Percentiles rank a stretch among this genome's conserved stretches.
Conservation (phyloP, 1,140 invertebrate genomes). For the Hypsibius dujardini region DNA sequence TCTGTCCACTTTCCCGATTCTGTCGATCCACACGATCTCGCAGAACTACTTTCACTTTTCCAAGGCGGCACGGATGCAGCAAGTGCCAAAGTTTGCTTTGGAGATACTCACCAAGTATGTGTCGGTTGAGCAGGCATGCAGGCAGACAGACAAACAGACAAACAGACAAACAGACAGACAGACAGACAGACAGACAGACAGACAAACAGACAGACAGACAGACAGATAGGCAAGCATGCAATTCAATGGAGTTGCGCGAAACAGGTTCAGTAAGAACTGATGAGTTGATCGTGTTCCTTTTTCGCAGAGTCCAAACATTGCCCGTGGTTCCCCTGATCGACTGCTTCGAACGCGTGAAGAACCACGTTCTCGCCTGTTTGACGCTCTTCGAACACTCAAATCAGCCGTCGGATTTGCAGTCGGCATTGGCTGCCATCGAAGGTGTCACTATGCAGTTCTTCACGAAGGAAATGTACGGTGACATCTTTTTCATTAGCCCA, state of each 20-base stretch:
- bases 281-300: not conserved
- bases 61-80: not conserved
- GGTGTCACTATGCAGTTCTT: conserved; percentile 87
- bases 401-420: conserved; percentile 59
- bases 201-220: no score
- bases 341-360: conserved; percentile 53
- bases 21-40: conserved; percentile 15
- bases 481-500: no score
- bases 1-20: conserved; percentile 1
- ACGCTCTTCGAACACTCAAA: conserved; percentile 31
- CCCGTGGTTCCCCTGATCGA: conserved; percentile 36
- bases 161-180: no score
- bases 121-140: no score
- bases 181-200: no score
- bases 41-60: conserved; percentile 5
- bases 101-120: conserved; percentile 5
- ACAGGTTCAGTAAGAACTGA: no score
- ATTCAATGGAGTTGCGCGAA: no score
- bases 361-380: conserved; percentile 26
- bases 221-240: no score
- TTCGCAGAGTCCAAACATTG: conserved; percentile 5
- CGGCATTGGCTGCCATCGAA: conserved; percentile 79
- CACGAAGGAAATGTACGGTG: conserved; percentile 85
- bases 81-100: not conserved
- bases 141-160: no score